phyloP scores from a whole-genome alignment of 2,797 vertebrate genomes.

The Oreochromis mossambicus region DNA sequence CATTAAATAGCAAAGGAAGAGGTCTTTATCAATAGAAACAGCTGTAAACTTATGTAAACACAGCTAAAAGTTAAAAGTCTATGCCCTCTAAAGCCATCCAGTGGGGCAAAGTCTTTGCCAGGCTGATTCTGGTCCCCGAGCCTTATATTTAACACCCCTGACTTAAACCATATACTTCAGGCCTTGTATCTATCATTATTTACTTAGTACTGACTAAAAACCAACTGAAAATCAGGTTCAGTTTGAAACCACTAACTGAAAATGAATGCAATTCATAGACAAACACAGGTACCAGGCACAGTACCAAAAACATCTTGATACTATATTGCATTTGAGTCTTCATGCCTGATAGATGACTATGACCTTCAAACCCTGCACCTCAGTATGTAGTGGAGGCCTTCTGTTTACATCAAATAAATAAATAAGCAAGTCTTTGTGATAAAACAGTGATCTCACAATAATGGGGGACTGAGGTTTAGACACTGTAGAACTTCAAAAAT shows the following conservation, averaged over 20 bases:
- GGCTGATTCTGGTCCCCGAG: not conserved
- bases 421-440: not conserved
- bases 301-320: not conserved
- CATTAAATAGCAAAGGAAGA: not conserved
- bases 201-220: not conserved
- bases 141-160: not conserved
- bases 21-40: not conserved
- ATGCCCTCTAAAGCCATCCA: not conserved
- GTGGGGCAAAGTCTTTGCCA: not conserved
- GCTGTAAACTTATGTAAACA: not conserved
- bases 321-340: not conserved
- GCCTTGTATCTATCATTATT: not conserved
- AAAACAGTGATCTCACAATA: not conserved
- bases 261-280: not conserved
- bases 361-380: not conserved
- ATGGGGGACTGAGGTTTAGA: not conserved
- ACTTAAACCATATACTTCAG: not conserved
- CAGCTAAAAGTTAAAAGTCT: not conserved
- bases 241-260: not conserved
- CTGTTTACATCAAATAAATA: not conserved
- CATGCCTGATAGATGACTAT: not conserved
- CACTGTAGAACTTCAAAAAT: not conserved
- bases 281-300: not conserved
- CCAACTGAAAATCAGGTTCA: not conserved
- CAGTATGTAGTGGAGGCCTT: not conserved